These are phyloP conservation scores for Enteromius fasciolatus DNA, from an alignment of 2,797 vertebrate genomes.

Conservation along the genomic window DNA sequence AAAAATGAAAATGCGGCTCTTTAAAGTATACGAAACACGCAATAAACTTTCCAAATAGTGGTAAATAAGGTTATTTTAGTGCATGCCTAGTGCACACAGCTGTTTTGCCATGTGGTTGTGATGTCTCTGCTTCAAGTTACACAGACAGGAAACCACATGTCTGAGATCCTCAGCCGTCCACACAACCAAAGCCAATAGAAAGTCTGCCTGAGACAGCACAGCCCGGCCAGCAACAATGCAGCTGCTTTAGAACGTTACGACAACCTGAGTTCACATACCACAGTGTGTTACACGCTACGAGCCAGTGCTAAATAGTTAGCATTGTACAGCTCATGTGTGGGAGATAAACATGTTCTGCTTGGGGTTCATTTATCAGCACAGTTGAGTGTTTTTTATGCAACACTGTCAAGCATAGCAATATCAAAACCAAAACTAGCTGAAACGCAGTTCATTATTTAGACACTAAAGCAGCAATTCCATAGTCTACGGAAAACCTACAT, in stretches of 20 bases:
- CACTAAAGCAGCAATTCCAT: background rate
- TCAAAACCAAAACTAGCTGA: conserved; percentile 10
- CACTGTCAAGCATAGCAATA: background rate
- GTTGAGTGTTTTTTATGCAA: conserved; percentile 4
- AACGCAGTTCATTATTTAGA: background rate
- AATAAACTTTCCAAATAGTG: conserved; percentile 26
- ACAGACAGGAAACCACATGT: conserved; percentile 97
- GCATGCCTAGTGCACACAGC: conserved; percentile 72
- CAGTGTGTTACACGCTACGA: background rate
- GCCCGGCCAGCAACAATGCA: conserved; percentile 36
- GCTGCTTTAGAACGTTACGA: conserved; percentile 31
- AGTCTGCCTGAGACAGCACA: conserved; percentile 38
- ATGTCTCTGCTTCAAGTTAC: conserved; percentile 87
- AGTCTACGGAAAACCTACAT: background rate
- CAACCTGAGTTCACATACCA: conserved; percentile 36
- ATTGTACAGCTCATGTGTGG: background rate
- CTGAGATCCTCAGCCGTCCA: conserved; percentile 80
- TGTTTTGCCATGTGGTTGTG: conserved; percentile 80
- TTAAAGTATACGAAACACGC: conserved; percentile 8
- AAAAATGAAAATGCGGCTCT: conserved; percentile 9
- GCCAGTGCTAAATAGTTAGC: conserved; percentile 22
- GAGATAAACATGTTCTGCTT: background rate
- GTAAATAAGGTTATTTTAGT: conserved; percentile 60
- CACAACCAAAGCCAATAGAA: conserved; percentile 48
- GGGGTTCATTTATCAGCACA: background rate